These are phyloP conservation scores for Zaprionus ghesquierei DNA, from an alignment of 1,140 invertebrate genomes.

Conservation along the genomic window DNA sequence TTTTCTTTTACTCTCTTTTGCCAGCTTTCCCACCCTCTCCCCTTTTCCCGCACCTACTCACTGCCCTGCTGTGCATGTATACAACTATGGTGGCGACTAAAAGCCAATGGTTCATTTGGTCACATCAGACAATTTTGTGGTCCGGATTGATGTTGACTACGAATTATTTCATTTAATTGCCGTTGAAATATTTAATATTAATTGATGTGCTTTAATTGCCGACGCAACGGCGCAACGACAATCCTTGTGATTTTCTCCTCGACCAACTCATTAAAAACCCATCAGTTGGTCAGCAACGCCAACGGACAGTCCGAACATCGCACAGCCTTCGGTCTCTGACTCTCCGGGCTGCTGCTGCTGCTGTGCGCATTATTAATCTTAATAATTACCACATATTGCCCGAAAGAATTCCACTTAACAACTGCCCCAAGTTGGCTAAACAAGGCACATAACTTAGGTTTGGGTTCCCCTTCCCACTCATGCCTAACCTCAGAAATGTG, in stretches of 20 bases:
- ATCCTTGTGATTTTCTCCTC: slow-evolving; percentile 2
- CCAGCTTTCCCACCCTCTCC: too few species aligned
- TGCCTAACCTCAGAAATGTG: not conserved
- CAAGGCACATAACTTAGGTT: slow-evolving; percentile 33
- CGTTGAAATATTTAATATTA: slow-evolving; percentile 80
- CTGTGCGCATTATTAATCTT: slow-evolving; percentile 70
- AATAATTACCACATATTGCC: slow-evolving; percentile 66
- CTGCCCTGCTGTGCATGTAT: slow-evolving; percentile 4
- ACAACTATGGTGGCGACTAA: slow-evolving; percentile 15
- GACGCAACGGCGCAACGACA: not conserved
- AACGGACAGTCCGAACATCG: not conserved
- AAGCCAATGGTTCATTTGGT: slow-evolving; percentile 26
- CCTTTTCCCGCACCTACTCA: not conserved
- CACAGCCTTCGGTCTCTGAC: slow-evolving; percentile 9
- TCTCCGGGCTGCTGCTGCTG: not conserved
- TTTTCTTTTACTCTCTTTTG: slow-evolving; percentile 36
- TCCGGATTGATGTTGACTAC: slow-evolving; percentile 42
- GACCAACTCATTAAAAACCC: slow-evolving; percentile 76
- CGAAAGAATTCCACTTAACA: slow-evolving; percentile 59
- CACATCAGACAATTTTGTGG: slow-evolving; percentile 42
- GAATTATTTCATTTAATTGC: slow-evolving; percentile 74
- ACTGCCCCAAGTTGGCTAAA: slow-evolving; percentile 50
- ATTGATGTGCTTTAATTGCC: slow-evolving; percentile 75
- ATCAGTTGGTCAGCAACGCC: slow-evolving; percentile 36
- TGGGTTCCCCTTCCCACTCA: not conserved